A percentile compares a stretch with the other conserved stretches of the same genome.
phyloP scores from a whole-genome alignment of 2,797 vertebrate genomes.

The Tarsius wallacei region DNA sequence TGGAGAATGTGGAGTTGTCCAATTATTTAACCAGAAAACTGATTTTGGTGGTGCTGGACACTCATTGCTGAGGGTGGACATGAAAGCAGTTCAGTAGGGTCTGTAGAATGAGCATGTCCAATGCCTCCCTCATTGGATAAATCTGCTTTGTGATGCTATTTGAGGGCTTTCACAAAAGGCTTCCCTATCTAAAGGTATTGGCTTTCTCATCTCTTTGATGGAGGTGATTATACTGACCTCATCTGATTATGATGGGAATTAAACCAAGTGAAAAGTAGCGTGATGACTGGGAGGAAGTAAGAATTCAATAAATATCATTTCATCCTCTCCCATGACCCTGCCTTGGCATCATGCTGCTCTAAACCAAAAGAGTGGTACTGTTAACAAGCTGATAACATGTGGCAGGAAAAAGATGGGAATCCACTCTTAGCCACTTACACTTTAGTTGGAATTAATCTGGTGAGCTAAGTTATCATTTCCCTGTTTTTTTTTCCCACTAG shows the following conservation, averaged over 20 bases:
- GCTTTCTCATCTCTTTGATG: neutral
- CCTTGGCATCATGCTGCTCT: neutral
- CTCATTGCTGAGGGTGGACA: neutral
- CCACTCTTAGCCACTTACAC: neutral
- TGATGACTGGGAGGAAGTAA: neutral
- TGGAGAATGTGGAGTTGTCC: neutral
- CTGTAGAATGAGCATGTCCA: neutral
- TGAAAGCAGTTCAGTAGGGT: neutral
- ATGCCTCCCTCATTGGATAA: fast-evolving
- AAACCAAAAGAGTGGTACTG: neutral
- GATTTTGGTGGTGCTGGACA: neutral
- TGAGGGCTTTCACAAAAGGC: neutral
- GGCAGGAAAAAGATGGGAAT: neutral
- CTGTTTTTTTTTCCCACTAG: neutral
- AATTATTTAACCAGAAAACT: neutral
- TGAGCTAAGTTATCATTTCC: neutral
- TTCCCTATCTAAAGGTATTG: neutral
- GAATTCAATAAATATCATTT: neutral
- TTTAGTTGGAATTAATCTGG: neutral
- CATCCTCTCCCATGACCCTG: neutral
- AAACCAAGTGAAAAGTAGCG: neutral
- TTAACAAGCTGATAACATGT: neutral
- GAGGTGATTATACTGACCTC: neutral
- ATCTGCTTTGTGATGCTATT: neutral
- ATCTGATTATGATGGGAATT: neutral